These are phyloP conservation scores for Plestiodon gilberti DNA, from an alignment of 2,113 vertebrate species.

Conservation along the genomic window DNA sequence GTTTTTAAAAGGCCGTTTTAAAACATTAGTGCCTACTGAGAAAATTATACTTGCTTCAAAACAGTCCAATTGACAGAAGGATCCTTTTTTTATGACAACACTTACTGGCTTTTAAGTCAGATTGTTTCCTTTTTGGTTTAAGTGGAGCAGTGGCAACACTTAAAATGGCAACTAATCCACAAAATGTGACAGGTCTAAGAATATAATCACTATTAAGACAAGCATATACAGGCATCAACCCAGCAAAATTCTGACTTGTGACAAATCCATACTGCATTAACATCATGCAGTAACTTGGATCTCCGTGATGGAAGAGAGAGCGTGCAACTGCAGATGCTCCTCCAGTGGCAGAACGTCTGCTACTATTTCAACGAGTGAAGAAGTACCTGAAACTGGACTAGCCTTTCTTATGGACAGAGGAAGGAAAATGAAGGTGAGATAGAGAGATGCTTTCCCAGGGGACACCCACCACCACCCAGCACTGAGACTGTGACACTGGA, in stretches of 20 bases:
- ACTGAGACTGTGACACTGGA: no score
- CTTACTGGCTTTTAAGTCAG: conserved; percentile 30
- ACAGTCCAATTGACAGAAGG: conserved; percentile 19
- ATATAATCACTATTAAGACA: not conserved
- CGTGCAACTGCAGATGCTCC: accelerated
- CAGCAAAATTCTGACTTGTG: not conserved
- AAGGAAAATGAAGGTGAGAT: no score
- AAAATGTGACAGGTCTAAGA: not conserved
- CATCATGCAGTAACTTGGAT: not conserved
- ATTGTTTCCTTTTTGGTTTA: conserved; percentile 38
- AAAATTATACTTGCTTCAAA: conserved; percentile 35
- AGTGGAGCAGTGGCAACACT: conserved; percentile 14
- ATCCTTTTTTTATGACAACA: conserved; percentile 19
- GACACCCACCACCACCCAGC: no score
- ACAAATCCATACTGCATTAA: not conserved
- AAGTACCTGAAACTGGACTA: no score
- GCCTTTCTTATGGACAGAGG: no score
- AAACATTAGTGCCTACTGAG: not conserved
- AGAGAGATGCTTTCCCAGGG: no score
- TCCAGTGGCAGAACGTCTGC: not conserved
- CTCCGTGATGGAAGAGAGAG: not conserved
- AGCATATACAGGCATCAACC: not conserved
- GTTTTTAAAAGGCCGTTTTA: not conserved
- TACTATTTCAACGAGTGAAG: no score
- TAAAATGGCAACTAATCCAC: not conserved